Evolutionary conservation across 2,797 vertebrate genomes (phyloP).

Genomic region (Parotocinclus haroldoi): DNA sequence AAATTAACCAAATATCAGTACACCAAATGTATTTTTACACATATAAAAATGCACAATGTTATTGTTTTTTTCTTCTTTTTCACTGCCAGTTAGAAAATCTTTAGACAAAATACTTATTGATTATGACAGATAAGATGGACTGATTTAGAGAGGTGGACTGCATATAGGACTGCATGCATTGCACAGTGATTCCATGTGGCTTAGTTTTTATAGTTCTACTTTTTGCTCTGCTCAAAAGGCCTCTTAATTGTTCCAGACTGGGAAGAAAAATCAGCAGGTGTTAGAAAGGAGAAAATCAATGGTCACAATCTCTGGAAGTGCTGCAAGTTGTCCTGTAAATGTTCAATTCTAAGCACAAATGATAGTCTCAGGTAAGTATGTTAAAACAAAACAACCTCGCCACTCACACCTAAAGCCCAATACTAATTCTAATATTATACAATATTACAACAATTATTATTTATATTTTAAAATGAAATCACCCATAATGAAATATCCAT

Average conservation of each 20-base stretch:
- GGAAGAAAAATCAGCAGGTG: slow-evolving; percentile 37
- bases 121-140: not conserved
- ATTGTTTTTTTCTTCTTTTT: too few species aligned
- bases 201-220: slow-evolving; percentile 1
- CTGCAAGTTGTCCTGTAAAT: slow-evolving; percentile 23
- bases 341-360: slow-evolving; percentile 8
- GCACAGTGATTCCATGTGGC: slow-evolving; percentile 27
- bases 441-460: too few species aligned
- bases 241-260: slow-evolving; percentile 18
- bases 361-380: not conserved
- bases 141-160: too few species aligned
- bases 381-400: not conserved
- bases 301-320: slow-evolving; percentile 25
- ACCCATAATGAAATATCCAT: too few species aligned
- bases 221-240: not conserved
- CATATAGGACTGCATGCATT: slow-evolving; percentile 19
- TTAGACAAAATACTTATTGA: too few species aligned
- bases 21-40: too few species aligned
- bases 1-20: too few species aligned
- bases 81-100: too few species aligned
- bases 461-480: too few species aligned
- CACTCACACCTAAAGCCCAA: not conserved
- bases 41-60: too few species aligned
- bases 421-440: too few species aligned
- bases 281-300: slow-evolving; percentile 32